phyloP scores from a whole-genome alignment of 2,888 invertebrate species.

The Leptopilina syphax region DNA sequence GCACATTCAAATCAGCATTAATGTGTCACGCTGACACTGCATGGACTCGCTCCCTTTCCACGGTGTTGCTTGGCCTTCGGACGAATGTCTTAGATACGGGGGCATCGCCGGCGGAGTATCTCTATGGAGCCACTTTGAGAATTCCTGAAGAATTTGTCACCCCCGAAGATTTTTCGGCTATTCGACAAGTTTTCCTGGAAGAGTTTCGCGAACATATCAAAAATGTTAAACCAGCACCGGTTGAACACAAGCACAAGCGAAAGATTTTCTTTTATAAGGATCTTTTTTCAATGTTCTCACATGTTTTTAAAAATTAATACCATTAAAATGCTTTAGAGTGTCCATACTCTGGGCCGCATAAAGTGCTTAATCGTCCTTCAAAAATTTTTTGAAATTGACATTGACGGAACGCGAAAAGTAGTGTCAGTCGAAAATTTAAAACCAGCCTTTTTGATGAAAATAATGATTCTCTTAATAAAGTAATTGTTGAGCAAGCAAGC shows the following conservation, averaged over 20 bases:
- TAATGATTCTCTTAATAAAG: neutral
- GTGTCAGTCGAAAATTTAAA: constrained; percentile 6
- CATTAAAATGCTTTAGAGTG: constrained; percentile 40
- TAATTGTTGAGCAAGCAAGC: neutral
- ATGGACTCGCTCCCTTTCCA: constrained; percentile 55
- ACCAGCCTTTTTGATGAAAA: neutral
- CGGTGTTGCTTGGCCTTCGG: constrained; percentile 54
- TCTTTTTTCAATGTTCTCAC: constrained; percentile 42
- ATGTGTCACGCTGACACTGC: constrained; percentile 29
- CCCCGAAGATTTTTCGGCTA: neutral
- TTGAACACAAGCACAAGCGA: constrained; percentile 43
- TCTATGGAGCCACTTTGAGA: neutral
- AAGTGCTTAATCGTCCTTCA: constrained; percentile 41
- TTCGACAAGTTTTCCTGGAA: constrained; percentile 28
- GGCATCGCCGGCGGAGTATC: too few species aligned
- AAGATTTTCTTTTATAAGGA: constrained; percentile 43
- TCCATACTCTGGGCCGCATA: constrained; percentile 44
- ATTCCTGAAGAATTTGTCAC: constrained; percentile 44
- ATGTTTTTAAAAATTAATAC: constrained; percentile 34
- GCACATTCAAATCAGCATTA: constrained; percentile 37
- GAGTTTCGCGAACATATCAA: constrained; percentile 41
- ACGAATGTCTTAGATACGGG: neutral
- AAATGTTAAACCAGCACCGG: constrained; percentile 41
- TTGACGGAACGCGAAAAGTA: neutral
- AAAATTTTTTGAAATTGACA: neutral